Conservation (phyloP, 2,113 vertebrate genomes). For the Ammodytes marinus region DNA sequence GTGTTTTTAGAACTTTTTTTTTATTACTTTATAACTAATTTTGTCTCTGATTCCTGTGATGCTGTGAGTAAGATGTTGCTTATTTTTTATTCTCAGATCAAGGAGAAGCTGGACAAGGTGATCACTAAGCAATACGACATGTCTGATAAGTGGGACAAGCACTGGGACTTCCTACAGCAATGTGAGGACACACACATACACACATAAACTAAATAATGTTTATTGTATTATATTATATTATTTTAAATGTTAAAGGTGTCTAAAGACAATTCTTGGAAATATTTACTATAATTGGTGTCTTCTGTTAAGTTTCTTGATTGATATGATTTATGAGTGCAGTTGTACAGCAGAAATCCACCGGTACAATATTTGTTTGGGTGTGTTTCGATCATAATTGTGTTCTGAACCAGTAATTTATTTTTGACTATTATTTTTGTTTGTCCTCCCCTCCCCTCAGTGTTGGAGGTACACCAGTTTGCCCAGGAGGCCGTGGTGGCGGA, state of each 20-base stretch:
- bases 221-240: no score
- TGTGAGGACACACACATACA: constrained; percentile 81
- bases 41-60: neutral
- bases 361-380: no score
- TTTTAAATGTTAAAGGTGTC: no score
- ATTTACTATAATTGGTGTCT: no score
- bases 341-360: neutral
- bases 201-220: neutral
- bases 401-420: neutral
- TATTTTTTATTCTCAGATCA: constrained; percentile 85
- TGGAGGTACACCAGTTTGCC: constrained; percentile 96
- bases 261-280: no score
- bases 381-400: no score
- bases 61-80: neutral
- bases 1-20: neutral
- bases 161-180: constrained; percentile 95
- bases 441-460: constrained; percentile 79
- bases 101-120: constrained; percentile 92
- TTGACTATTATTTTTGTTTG: neutral
- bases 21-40: neutral
- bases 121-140: constrained; percentile 91
- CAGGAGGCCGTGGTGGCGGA: constrained; percentile 96
- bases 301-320: no score
- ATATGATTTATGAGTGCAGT: no score
- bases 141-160: constrained; percentile 93